phyloP scores from a whole-genome alignment of 2,797 vertebrate genomes.

The Chiroxiphia lanceolata region DNA sequence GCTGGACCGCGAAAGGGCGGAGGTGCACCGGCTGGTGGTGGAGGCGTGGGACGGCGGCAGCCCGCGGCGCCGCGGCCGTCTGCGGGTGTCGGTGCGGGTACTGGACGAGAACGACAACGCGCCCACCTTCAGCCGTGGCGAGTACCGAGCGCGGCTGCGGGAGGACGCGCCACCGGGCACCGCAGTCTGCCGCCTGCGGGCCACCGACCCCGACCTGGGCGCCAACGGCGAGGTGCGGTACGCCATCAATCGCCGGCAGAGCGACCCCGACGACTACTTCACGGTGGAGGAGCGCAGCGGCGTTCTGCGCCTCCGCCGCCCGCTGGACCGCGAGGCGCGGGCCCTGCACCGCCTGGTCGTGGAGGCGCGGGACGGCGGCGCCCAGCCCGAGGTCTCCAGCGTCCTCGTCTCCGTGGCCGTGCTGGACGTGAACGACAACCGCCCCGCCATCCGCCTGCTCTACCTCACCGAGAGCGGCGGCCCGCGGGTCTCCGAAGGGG shows the following conservation, averaged over 20 bases:
- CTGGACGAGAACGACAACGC: constrained; percentile 93
- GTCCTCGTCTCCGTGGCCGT: constrained; percentile 83
- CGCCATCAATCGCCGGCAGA: constrained; percentile 80
- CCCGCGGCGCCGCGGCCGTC: constrained; percentile 79
- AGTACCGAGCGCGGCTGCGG: constrained; percentile 81
- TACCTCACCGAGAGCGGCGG: constrained; percentile 86
- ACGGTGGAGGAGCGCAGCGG: constrained; percentile 83
- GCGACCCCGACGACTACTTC: constrained; percentile 78
- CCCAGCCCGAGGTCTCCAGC: constrained; percentile 84
- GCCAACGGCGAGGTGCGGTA: constrained; percentile 84
- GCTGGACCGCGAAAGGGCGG: constrained; percentile 83
- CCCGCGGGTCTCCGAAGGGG: constrained; percentile 83
- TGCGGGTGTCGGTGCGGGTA: constrained; percentile 80
- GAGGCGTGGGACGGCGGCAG: constrained; percentile 90
- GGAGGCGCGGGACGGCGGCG: constrained; percentile 84
- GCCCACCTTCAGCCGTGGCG: constrained; percentile 82
- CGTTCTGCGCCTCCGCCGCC: constrained; percentile 79
- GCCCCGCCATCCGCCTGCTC: constrained; percentile 81
- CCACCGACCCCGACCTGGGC: constrained; percentile 85
- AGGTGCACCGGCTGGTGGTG: constrained; percentile 80
- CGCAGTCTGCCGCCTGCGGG: constrained; percentile 82
- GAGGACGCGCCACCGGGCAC: constrained; percentile 80
- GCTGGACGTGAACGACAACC: constrained; percentile 90
- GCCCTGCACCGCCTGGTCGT: constrained; percentile 85
- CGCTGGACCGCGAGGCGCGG: constrained; percentile 85